Evolutionary conservation across 2,113 vertebrate species (phyloP).

Genomic region (Hemicordylus capensis): DNA sequence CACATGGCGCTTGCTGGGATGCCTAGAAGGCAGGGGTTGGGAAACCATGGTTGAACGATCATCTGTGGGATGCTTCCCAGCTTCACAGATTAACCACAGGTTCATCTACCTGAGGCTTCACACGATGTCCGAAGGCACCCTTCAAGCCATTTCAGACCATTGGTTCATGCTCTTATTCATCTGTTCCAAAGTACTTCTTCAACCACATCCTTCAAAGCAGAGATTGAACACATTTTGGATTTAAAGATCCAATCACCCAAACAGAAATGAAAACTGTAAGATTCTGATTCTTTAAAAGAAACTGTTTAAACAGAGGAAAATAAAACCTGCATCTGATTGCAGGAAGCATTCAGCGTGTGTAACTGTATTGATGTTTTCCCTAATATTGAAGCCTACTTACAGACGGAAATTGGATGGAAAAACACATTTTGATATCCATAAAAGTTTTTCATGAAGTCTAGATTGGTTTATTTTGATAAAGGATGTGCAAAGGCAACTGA

Average conservation of each 20-base stretch:
- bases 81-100: too few relatives aligned
- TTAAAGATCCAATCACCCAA: constrained; percentile 42
- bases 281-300: neutral
- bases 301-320: constrained; percentile 21
- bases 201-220: rapidly evolving
- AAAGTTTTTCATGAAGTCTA: neutral
- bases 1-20: too few relatives aligned
- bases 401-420: constrained; percentile 17
- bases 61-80: too few relatives aligned
- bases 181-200: constrained; percentile 29
- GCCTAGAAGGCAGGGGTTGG: too few relatives aligned
- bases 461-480: neutral
- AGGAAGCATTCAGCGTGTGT: neutral
- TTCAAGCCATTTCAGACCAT: neutral
- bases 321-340: neutral
- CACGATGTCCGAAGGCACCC: too few relatives aligned
- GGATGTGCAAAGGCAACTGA: neutral
- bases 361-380: constrained; percentile 16
- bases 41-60: too few relatives aligned
- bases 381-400: constrained; percentile 12
- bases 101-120: too few relatives aligned
- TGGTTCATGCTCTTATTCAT: neutral
- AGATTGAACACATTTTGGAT: constrained; percentile 13
- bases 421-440: constrained; percentile 17
- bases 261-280: constrained; percentile 22